Evolutionary conservation across 2,113 vertebrate species (phyloP).

Genomic region (Thermophis baileyi): DNA sequence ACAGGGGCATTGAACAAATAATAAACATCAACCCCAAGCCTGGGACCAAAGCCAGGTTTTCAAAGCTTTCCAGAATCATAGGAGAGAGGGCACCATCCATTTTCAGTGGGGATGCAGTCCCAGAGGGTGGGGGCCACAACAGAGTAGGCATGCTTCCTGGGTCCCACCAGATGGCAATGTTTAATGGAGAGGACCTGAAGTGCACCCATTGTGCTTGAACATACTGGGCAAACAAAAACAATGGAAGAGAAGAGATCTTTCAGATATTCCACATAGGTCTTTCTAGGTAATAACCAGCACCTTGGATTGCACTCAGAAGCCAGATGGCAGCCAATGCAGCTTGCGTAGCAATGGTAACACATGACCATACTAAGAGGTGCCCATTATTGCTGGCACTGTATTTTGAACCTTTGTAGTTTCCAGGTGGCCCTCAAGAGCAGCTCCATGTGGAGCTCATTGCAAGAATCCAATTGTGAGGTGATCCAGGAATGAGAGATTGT

Average conservation of each 20-base stretch:
- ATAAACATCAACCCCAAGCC: background rate
- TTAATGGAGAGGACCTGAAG: background rate
- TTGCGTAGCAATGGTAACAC: background rate
- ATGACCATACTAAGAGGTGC: background rate
- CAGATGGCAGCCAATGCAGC: background rate
- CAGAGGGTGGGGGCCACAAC: background rate
- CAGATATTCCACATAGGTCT: background rate
- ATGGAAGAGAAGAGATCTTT: background rate
- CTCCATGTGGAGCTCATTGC: background rate
- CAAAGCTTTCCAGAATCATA: background rate
- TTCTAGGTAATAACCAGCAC: background rate
- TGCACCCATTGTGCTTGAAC: background rate
- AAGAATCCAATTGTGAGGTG: background rate
- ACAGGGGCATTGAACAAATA: background rate
- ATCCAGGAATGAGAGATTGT: background rate
- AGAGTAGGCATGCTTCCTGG: background rate
- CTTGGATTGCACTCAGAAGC: background rate
- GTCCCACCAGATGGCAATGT: background rate
- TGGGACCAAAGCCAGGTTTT: background rate
- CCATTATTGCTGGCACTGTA: background rate
- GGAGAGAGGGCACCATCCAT: background rate
- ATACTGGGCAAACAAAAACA: background rate
- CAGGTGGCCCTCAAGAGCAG: background rate
- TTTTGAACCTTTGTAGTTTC: background rate
- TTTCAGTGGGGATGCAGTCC: background rate